Evolutionary conservation across 2,797 vertebrate genomes (phyloP).

Genomic region (Lutjanus argentimaculatus): DNA sequence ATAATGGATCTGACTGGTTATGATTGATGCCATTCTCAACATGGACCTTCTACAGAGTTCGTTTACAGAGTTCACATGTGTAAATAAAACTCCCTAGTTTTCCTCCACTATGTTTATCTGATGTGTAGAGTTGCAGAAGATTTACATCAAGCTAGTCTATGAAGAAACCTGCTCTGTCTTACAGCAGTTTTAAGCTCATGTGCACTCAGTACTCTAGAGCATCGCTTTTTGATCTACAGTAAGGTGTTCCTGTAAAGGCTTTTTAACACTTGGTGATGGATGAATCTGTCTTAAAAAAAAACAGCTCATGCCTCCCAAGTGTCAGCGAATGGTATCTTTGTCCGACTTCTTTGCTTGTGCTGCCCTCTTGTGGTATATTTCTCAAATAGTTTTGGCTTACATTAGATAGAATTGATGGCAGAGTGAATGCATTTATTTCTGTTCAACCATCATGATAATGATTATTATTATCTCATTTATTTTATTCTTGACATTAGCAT

Average conservation of each 20-base stretch:
- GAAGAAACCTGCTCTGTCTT: not conserved
- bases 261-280: not conserved
- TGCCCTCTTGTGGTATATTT: slow-evolving; percentile 59
- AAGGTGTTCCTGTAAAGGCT: not conserved
- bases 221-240: not conserved
- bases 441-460: not conserved
- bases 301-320: not conserved
- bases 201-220: not conserved
- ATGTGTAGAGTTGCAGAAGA: too few species aligned
- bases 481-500: not conserved
- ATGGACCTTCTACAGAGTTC: too few species aligned
- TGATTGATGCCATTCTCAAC: too few species aligned
- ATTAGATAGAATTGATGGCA: not conserved
- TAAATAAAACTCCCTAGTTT: too few species aligned
- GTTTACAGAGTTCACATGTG: too few species aligned
- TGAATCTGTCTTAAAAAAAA: not conserved
- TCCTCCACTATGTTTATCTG: too few species aligned
- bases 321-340: not conserved
- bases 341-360: slow-evolving; percentile 30
- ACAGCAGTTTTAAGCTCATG: not conserved
- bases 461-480: not conserved
- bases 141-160: not conserved
- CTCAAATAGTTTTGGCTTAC: not conserved
- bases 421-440: not conserved
- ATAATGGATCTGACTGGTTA: too few species aligned